A percentile compares a stretch with the other conserved stretches of the same genome.
These are phyloP conservation scores for Corythornis vintsioides DNA, from an alignment of 2,113 vertebrate species.

Conservation along the genomic window DNA sequence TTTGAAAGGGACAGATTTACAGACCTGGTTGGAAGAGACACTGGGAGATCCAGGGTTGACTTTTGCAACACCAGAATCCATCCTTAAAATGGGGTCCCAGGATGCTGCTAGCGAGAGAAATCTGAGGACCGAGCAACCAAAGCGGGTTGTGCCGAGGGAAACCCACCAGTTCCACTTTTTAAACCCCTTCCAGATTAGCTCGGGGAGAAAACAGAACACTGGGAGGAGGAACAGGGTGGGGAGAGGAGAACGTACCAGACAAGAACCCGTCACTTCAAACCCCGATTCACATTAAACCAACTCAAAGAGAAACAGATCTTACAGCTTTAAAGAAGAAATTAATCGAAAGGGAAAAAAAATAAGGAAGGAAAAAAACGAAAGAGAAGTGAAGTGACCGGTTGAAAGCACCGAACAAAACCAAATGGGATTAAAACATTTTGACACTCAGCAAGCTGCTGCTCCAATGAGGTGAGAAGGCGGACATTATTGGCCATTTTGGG, in stretches of 20 bases:
- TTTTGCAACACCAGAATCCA: conserved; percentile 73
- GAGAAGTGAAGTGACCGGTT: conserved; percentile 75
- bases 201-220: conserved; percentile 19
- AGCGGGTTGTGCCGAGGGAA: conserved; percentile 16
- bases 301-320: conserved; percentile 59
- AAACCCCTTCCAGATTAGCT: conserved; percentile 65
- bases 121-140: conserved; percentile 22
- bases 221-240: conserved; percentile 51
- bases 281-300: conserved; percentile 91
- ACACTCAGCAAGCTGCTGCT: conserved; percentile 82
- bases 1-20: conserved; percentile 66
- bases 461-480: conserved; percentile 85
- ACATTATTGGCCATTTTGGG: conserved; percentile 94
- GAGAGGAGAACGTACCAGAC: background rate
- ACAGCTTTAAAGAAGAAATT: conserved; percentile 48
- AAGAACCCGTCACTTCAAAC: conserved; percentile 86
- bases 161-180: conserved; percentile 56
- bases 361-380: conserved; percentile 15
- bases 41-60: conserved; percentile 73
- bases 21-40: conserved; percentile 78
- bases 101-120: conserved; percentile 54
- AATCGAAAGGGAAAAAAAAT: background rate
- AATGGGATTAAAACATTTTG: conserved; percentile 80
- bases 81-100: conserved; percentile 63
- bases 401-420: conserved; percentile 74